Evolutionary conservation across 2,797 vertebrate genomes (phyloP), one percentile per base, ranked within the genome.

Genomic region (Gymnothorax reevesii): DNA sequence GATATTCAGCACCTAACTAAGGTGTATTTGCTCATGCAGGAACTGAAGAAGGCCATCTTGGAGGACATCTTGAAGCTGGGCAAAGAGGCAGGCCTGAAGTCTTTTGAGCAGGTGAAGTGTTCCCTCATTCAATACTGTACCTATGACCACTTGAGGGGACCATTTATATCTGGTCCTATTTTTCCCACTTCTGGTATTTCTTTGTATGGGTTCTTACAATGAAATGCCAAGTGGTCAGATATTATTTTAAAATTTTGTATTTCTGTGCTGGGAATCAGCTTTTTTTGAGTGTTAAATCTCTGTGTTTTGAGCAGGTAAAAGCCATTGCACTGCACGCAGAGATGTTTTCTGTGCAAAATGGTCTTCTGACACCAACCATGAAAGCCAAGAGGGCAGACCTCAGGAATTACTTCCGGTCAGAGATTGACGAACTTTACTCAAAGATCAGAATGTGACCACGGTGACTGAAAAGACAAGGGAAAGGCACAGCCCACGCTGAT

Each of bases 281-380:
- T 7, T 80, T 55, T 49, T 55, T 80, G 22, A 80, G 66, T 77
- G 17, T 77, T n/a, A 7, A 42, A 42, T 42, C 17, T 77, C 12
- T 22, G 22, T 25, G 49, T 55, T 52, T 55, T 20, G 1, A 22
- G 59, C 92, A 99, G 98, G 96, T 99, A 88, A 97, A 96, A 92
- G 97, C 97, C 84, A 97, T 99, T 20, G 20, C 77, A 4, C 86
- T 99, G 17, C 95, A 97, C 85, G 5, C 91, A 0, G 98, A 99
- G 93, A 95, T 98, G 96, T 99, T 99, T 93, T 96, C 97, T 3
- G 42, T 99, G 33, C 95, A 99, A 91, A 99, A 98, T 0, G 98
- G 98, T 87, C 95, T 99, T 83, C 94, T 99, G 89, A 99, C 99
- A 0, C 99, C 99, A 49, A 99, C 98, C 0, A 92, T 99, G 94